Base-by-base conservation (phyloP, 23 tunicate genomes). In the Styela plicata region DNA sequence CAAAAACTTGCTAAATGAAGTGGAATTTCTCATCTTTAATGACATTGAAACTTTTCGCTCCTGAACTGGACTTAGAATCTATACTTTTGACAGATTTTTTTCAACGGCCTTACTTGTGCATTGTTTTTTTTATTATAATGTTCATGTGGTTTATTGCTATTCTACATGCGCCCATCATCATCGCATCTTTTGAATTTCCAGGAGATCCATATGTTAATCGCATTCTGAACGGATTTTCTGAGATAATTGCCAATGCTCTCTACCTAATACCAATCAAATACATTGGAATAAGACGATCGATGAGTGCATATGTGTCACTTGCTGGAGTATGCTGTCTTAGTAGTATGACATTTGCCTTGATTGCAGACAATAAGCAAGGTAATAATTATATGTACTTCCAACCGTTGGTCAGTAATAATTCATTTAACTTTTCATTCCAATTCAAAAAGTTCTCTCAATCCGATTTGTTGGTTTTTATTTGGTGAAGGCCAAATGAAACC, bases 141-240 rank as follows among this genome's bases (percentile, higher is more conserved):
- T n/a, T n/a, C n/a, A n/a, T n/a, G n/a, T n/a, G n/a, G n/a, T n/a
- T n/a, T n/a, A n/a, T n/a, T n/a, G n/a, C n/a, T n/a, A n/a, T n/a
- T n/a, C n/a, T 24, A 69, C 19, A 22, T 69, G 31, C n/a, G 21
- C 31, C 19, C 19, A 27, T 22, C n/a, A 69, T 27, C n/a, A 27
- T 0, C 0, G 20, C 65, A 24, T 74, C 23, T 64, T 32, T 29
- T 19, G 36, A 17, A 22, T 77, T 33, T 64, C 23, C 70, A 88
- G 92, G 92, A 17, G 87, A 88, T 77, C 80, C 81, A 24, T 88
- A 83, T 63, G 24, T 76, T 24, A 83, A 88, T 83, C 70, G 68
- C 21, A 79, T 65, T 23, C 61, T 88, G 2, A 88, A 88, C 70
- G 92, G 74, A 20, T 73, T 69, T 21, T 64, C 83, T 24, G 92